Base-by-base conservation (phyloP, 2,888 invertebrate genomes). In the Anoncus sp. region DNA sequence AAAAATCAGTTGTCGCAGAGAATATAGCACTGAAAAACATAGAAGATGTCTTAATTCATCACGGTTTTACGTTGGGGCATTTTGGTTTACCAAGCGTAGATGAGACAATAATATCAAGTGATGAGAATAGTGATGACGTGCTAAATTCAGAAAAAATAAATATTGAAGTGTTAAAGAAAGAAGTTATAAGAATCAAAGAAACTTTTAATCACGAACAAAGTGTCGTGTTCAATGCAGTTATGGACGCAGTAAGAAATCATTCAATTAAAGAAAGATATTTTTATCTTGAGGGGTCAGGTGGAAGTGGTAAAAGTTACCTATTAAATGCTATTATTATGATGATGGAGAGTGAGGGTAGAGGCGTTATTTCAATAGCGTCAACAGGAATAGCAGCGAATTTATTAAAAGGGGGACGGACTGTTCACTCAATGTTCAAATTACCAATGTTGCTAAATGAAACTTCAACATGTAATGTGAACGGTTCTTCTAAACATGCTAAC, bases 241-340 rank as follows among this genome's bases (percentile, higher is more conserved):
- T 31, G 31, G 7, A 31, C 31, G 7, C 4, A 31, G 31, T 31
- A 31, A 3, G 7, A 31, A 31, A 31, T 31, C 3, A 31, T 5
- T 7, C 3, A 5, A 7, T 31, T 7, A 31, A 3, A 3, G 7
- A 7, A 5, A 31, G 31, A 31, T 31, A 7, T 31, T 53, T 53
- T 53, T 53, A 53, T 27, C 3, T 53, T n/a, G 53, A 31, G 10
- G 31, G 53, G 2, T 27, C 27, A 49, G 43, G 72, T 6, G 76
- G 60, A 16, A 16, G 57, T 35, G 72, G 62, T 9, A 76, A 76
- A 65, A 76, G 57, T 47, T 76, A 71, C 49, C 31, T 76, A 57
- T 31, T 65, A 3, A 63, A 76, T 57, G 7, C 24, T 22, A 60
- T 51, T 62, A 6, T 35, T 31, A 38, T 2, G 4, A 38, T 20